Conservation (phyloP, 2,888 invertebrate species). For the Arenicola marina region DNA sequence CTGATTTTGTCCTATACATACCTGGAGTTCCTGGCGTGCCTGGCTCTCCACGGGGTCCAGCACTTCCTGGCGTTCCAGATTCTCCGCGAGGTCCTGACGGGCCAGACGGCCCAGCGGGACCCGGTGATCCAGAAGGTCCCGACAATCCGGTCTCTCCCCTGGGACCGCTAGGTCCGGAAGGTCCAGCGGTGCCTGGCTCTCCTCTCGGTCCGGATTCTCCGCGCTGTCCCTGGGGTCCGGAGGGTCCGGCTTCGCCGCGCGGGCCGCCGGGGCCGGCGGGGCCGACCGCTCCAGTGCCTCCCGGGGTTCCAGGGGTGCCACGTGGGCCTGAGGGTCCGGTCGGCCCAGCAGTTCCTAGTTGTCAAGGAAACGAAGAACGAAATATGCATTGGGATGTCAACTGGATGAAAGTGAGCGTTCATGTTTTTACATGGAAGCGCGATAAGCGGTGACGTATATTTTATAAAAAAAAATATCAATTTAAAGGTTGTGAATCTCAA, state of each 20-base stretch:
- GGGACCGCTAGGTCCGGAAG: constrained; percentile 10
- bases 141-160: constrained; percentile 9
- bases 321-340: constrained; percentile 19
- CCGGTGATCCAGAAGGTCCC: constrained; percentile 19
- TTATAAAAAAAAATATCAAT: too few relatives aligned
- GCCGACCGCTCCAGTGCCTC: constrained; percentile 18
- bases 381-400: not conserved
- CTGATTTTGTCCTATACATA: too few relatives aligned
- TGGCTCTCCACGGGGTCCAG: constrained; percentile 11
- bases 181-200: constrained; percentile 5
- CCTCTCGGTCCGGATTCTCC: constrained; percentile 68
- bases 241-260: constrained; percentile 20
- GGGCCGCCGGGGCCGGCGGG: constrained; percentile 13
- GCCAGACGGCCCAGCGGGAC: constrained; percentile 19
- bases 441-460: too few relatives aligned
- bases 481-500: too few relatives aligned
- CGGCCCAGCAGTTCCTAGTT: constrained; percentile 31
- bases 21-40: constrained; percentile 7
- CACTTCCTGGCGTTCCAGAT: constrained; percentile 9
- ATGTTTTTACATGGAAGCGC: not conserved
- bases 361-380: constrained; percentile 12
- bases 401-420: too few relatives aligned
- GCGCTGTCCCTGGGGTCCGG: constrained; percentile 20
- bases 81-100: constrained; percentile 14
- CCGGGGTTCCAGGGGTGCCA: constrained; percentile 19